Evolutionary conservation across 2,797 vertebrate genomes (phyloP), one percentile per base, ranked within the genome.

Genomic region (Poliocrania exsul): DNA sequence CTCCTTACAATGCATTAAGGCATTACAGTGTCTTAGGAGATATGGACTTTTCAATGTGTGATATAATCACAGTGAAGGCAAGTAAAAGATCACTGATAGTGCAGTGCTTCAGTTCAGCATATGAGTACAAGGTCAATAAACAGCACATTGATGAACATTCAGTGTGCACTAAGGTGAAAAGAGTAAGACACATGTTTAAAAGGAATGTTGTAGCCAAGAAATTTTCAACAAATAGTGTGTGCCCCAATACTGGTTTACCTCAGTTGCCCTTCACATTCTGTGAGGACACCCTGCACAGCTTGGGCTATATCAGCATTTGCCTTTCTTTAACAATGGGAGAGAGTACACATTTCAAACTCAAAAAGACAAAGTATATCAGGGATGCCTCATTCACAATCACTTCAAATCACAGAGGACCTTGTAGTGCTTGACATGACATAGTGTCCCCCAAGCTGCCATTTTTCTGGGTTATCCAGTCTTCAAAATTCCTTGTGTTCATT

Each of bases 101-200:
- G 26, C 31, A 72, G 29, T 82, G 42, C 42, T 90, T 77, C 57
- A 7, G 51, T 87, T 92, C 54, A 33, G 42, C 38, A 17, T 44
- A 51, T 51, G 49, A 88, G 46, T 37, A 65, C 84, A 91, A 83
- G 81, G 74, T 92, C 81, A 82, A 78, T 64, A 93, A 79, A 51
- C 47, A 86, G 54, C 33, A 51, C 61, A 5, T 1, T 83, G 89
- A 73, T 44, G 79, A 91, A 54, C 81, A 58, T 40, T 78, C 75
- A 53, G 20, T 69, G 84, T 86, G 44, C 69, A 33, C 47, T 49
- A 50, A 81, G 72, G 62, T 61, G 61, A 93, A 81, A 89, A 47
- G 58, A 79, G 24, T 75, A 81, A 86, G 84, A 56, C 33, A 85
- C 19, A 54, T 24, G 56, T 87, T 85, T 86, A 53, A 94, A 85